Evolutionary conservation across 1,140 invertebrate species (phyloP).

Genomic region (Drosophila oshimai): DNA sequence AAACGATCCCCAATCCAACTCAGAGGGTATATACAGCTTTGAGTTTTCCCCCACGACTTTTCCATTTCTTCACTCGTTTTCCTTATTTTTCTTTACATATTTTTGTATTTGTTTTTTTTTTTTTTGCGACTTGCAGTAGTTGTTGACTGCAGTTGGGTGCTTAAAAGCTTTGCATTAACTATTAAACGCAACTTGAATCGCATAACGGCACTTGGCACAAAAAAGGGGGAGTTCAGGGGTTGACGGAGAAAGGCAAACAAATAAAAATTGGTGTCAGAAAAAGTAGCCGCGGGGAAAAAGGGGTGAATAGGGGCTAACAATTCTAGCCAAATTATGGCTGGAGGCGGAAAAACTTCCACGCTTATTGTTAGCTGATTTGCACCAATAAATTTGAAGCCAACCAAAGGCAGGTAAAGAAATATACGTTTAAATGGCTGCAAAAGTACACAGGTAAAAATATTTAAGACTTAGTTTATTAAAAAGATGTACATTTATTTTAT

Average conservation of each 20-base stretch:
- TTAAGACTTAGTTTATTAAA: too few relatives aligned
- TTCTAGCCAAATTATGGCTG: conserved; percentile 37
- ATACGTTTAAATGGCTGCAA: not conserved
- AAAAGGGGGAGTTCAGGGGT: not conserved
- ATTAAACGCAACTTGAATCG: conserved; percentile 78
- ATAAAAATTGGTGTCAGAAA: conserved; percentile 70
- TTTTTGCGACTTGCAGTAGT: conserved; percentile 36
- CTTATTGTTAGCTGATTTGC: conserved; percentile 46
- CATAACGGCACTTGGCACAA: conserved; percentile 55
- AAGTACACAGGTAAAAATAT: not conserved
- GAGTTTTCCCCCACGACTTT: not conserved
- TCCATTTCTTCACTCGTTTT: conserved; percentile 15
- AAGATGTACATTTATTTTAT: not conserved
- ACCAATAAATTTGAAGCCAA: conserved; percentile 50
- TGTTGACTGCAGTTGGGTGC: conserved; percentile 56
- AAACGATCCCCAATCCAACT: not conserved
- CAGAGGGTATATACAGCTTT: not conserved
- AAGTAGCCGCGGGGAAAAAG: conserved; percentile 23
- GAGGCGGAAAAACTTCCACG: conserved; percentile 8
- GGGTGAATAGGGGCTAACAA: not conserved
- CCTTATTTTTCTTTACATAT: conserved; percentile 2
- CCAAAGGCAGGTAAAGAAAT: conserved; percentile 24
- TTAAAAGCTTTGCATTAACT: conserved; percentile 78
- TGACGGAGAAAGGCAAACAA: conserved; percentile 47
- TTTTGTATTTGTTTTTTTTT: conserved; percentile 6